Evolutionary conservation across 2,797 vertebrate genomes (phyloP).

Genomic region (Phalloptychus januarius): DNA sequence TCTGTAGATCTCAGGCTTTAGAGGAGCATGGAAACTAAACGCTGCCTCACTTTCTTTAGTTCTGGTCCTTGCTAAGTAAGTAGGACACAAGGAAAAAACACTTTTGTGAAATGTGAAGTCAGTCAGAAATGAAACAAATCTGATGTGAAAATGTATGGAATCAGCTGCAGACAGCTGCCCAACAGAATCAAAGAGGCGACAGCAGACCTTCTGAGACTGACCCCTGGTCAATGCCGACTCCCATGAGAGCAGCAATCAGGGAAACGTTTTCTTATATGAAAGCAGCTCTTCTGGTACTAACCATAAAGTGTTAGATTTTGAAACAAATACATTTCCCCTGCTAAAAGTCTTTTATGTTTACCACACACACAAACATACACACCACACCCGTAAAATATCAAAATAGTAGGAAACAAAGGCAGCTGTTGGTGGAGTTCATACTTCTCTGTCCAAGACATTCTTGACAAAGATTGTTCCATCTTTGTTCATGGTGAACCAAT

Average conservation of each 20-base stretch:
- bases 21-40: not conserved
- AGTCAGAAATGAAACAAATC: not conserved
- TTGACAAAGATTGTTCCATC: conserved; percentile 80
- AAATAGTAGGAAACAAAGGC: not conserved
- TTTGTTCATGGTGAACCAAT: conserved; percentile 78
- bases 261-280: not conserved
- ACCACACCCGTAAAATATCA: not conserved
- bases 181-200: not conserved
- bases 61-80: not conserved
- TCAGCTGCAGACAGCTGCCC: not conserved
- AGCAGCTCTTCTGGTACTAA: not conserved
- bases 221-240: not conserved
- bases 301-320: not conserved
- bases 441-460: conserved; percentile 89
- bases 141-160: not conserved
- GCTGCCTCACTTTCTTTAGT: not conserved
- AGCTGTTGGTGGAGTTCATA: conserved; percentile 44
- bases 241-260: not conserved
- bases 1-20: not conserved
- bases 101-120: not conserved
- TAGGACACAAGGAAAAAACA: not conserved
- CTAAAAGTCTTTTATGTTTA: not conserved
- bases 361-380: not conserved
- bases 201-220: not conserved
- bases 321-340: not conserved